Conservation (phyloP, 2,797 vertebrate species). For the Sandelia bainsii region DNA sequence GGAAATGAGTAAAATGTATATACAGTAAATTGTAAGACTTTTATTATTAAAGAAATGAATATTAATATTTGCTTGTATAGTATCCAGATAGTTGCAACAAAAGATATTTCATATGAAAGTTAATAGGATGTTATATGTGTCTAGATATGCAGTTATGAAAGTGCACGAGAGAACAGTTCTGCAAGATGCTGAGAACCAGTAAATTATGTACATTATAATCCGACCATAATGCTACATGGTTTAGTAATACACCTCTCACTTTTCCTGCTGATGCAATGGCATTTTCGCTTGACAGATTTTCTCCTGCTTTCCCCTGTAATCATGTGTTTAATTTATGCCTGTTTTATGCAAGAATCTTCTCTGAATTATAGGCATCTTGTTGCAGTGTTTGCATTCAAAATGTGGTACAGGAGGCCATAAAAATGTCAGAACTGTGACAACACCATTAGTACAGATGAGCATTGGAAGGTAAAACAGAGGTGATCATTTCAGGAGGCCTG, state of each 20-base stretch:
- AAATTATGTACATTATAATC: slow-evolving; percentile 27
- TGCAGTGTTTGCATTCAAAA: slow-evolving; percentile 65
- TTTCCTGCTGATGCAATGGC: slow-evolving; percentile 35
- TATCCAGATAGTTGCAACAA: not conserved
- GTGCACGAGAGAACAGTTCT: not conserved
- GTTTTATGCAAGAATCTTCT: slow-evolving; percentile 44
- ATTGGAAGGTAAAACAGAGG: slow-evolving; percentile 63
- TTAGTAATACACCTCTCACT: slow-evolving; percentile 31
- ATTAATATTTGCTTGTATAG: not conserved
- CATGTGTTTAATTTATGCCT: slow-evolving; percentile 22
- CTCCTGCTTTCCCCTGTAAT: slow-evolving; percentile 14
- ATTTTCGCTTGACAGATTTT: slow-evolving; percentile 38
- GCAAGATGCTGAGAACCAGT: not conserved
- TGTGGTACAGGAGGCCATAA: slow-evolving; percentile 55
- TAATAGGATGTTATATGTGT: not conserved
- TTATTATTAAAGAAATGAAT: too few relatives aligned
- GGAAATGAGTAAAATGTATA: not conserved
- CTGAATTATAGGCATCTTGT: slow-evolving; percentile 58
- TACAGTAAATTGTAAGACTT: too few relatives aligned
- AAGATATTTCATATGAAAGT: not conserved
- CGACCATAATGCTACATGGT: slow-evolving; percentile 10
- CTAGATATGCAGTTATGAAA: not conserved
- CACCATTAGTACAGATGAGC: slow-evolving; percentile 77
- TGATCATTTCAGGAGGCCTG: slow-evolving; percentile 54
- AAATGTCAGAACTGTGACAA: slow-evolving; percentile 65